phyloP scores from a whole-genome alignment of 2,113 vertebrate species.

The Charina bottae region DNA sequence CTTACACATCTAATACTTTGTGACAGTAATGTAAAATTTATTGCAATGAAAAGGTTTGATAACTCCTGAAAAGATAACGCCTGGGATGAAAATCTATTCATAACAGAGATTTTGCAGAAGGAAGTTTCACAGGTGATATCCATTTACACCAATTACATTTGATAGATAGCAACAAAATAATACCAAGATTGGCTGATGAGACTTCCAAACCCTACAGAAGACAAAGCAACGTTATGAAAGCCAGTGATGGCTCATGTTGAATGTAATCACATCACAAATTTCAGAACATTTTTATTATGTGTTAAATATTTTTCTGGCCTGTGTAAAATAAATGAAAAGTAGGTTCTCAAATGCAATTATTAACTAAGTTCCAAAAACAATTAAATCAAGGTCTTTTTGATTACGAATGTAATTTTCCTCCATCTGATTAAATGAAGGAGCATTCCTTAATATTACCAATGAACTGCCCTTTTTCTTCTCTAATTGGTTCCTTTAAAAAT shows the following conservation, averaged over 20 bases:
- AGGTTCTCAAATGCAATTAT: not conserved
- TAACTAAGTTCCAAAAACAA: not conserved
- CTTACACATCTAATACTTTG: fast-evolving
- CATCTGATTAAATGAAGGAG: not conserved
- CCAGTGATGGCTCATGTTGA: slow-evolving; percentile 38
- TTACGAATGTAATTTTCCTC: not conserved
- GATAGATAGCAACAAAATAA: slow-evolving; percentile 29
- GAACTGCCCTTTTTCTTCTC: not conserved
- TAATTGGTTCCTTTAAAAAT: slow-evolving; percentile 19
- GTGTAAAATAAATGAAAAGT: slow-evolving; percentile 17
- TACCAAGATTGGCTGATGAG: not conserved
- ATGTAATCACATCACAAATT: slow-evolving; percentile 55
- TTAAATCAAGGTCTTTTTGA: not conserved
- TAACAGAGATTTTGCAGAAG: not conserved
- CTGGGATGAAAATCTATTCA: not conserved
- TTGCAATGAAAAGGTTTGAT: slow-evolving; percentile 18
- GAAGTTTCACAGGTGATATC: not conserved
- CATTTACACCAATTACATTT: slow-evolving; percentile 21
- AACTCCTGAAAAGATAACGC: slow-evolving; percentile 14
- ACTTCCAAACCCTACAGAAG: not conserved
- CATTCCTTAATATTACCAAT: not conserved
- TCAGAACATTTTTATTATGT: not conserved
- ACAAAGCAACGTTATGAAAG: not conserved
- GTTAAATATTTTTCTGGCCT: slow-evolving; percentile 17
- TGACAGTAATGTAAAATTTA: slow-evolving; percentile 14